Evolutionary conservation across 1,140 invertebrate genomes (phyloP).

Genomic region (Diprion similis): DNA sequence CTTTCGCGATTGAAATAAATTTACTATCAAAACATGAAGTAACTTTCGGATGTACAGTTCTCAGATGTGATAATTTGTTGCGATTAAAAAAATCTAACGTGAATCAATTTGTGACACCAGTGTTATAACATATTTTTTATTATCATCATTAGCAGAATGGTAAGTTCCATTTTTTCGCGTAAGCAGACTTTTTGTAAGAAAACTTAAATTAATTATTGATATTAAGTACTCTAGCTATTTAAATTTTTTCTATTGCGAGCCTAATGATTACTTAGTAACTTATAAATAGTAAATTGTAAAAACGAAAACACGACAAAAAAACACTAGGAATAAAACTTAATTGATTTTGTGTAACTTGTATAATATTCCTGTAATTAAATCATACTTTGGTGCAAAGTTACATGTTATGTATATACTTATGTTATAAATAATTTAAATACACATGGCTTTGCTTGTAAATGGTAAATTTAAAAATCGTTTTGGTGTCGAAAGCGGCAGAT

Average conservation of each 20-base stretch:
- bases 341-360: not conserved
- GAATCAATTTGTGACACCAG: not conserved
- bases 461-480: not conserved
- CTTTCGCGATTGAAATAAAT: not conserved
- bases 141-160: not conserved
- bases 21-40: not conserved
- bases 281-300: conserved; percentile 2
- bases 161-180: not conserved
- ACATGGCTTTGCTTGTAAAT: not conserved
- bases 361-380: not conserved
- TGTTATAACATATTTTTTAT: not conserved
- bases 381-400: not conserved
- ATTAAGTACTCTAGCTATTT: not conserved
- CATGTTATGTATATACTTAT: conserved; percentile 3
- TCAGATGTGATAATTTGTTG: conserved; percentile 1
- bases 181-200: not conserved
- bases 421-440: not conserved
- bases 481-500: not conserved
- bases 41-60: not conserved
- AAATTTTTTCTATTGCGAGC: conserved; percentile 4
- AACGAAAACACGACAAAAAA: not conserved
- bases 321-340: not conserved
- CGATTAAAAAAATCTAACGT: not conserved
- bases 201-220: not conserved
- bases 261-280: conserved; percentile 8